These are phyloP conservation scores for Pasiphila rectangulata DNA, from an alignment of 2,888 invertebrate species.

Conservation along the genomic window DNA sequence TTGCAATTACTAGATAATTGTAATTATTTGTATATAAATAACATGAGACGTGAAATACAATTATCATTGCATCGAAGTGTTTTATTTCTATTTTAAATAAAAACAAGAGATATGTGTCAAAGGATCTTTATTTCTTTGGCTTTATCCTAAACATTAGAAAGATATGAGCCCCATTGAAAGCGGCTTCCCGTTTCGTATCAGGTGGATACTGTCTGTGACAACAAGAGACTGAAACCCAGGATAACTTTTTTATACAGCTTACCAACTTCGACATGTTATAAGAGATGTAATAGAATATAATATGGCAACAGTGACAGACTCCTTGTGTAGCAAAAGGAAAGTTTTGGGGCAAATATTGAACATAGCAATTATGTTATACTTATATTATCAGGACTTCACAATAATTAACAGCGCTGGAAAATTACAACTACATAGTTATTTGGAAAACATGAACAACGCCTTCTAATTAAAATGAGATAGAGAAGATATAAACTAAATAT, in stretches of 20 bases:
- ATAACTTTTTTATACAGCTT: no score
- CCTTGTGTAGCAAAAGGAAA: no score
- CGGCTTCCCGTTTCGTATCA: constrained; percentile 9
- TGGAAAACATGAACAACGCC: no score
- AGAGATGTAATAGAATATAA: no score
- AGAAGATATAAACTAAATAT: constrained; percentile 33
- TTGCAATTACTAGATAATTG: constrained; percentile 12
- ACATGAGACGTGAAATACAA: constrained; percentile 7
- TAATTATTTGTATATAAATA: constrained; percentile 25
- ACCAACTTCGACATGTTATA: no score
- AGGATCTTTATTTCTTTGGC: constrained; percentile 67
- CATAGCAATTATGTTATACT: no score
- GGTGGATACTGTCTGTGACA: not conserved
- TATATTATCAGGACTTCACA: no score
- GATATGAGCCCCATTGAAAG: constrained; percentile 18
- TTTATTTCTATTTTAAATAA: constrained; percentile 2
- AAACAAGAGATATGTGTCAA: constrained; percentile 43
- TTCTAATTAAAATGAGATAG: no score
- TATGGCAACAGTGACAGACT: no score
- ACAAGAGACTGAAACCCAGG: not conserved
- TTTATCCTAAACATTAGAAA: constrained; percentile 41
- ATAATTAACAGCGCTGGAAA: no score
- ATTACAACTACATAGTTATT: no score
- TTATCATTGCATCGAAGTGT: constrained; percentile 3
- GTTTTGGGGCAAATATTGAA: no score